Conservation (phyloP, 2,113 vertebrate genomes). For the Lepus europaeus region DNA sequence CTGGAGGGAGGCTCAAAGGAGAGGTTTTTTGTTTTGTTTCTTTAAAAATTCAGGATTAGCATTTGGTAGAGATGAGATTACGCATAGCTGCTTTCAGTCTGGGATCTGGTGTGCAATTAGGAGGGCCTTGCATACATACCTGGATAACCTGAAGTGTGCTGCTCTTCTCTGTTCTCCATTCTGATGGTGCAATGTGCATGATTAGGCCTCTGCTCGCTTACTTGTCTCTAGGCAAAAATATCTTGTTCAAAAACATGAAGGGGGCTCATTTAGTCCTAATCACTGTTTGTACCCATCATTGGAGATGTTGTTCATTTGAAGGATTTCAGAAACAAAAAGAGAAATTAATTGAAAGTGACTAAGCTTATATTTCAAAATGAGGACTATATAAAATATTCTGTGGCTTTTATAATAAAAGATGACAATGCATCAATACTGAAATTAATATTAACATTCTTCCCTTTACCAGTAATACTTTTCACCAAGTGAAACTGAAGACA, state of each 20-base stretch:
- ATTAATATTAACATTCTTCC: neutral
- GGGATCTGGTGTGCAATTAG: neutral
- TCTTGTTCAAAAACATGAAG: neutral
- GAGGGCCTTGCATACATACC: neutral
- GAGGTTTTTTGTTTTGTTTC: neutral
- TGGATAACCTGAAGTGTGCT: neutral
- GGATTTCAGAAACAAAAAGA: neutral
- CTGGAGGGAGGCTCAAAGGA: neutral
- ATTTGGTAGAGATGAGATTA: neutral
- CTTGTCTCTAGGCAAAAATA: neutral
- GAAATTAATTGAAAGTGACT: neutral
- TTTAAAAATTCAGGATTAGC: neutral
- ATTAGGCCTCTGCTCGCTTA: neutral
- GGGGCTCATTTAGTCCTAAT: neutral
- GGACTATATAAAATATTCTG: neutral
- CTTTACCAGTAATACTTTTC: neutral
- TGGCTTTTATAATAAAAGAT: neutral
- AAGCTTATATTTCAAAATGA: conserved; percentile 16
- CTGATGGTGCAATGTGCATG: accelerated
- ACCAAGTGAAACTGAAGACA: neutral
- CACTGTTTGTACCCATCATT: neutral
- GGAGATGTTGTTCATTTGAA: neutral
- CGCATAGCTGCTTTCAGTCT: neutral
- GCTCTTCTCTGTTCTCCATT: neutral
- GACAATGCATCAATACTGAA: neutral